Percentiles rank a stretch among this genome's conserved stretches.
Conservation (phyloP, 37 sponge, comb jelly and placozoan species). For the Hormiphora californensis region DNA sequence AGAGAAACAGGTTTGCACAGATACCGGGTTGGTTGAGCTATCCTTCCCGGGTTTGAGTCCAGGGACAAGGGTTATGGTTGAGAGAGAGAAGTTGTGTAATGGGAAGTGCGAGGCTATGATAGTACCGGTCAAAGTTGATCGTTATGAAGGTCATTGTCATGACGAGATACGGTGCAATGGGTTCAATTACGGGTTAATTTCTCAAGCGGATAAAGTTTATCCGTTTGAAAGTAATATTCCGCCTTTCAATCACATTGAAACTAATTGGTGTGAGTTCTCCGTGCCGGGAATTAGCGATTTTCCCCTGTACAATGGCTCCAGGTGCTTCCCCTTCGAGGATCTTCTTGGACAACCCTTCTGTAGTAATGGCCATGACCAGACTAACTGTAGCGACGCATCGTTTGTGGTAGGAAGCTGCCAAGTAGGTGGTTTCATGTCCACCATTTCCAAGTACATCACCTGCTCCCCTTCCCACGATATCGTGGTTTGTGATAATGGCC, state of each 20-base stretch:
- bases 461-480: neutral
- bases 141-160: too few species aligned
- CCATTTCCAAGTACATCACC: neutral
- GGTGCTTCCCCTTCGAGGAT: too few species aligned
- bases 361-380: neutral
- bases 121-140: too few species aligned
- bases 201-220: neutral
- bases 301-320: neutral
- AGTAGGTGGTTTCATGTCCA: neutral
- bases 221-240: neutral
- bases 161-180: neutral
- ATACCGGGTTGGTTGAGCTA: too few species aligned
- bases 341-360: too few species aligned
- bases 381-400: neutral
- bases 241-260: neutral
- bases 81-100: too few species aligned
- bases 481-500: neutral
- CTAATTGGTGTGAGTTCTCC: neutral
- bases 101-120: too few species aligned
- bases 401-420: neutral
- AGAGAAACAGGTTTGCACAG: too few species aligned
- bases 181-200: neutral
- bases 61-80: too few species aligned
- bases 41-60: too few species aligned
- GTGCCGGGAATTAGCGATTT: neutral